phyloP scores from a whole-genome alignment of 2,888 invertebrate species.

The Hypercompe scribonia region DNA sequence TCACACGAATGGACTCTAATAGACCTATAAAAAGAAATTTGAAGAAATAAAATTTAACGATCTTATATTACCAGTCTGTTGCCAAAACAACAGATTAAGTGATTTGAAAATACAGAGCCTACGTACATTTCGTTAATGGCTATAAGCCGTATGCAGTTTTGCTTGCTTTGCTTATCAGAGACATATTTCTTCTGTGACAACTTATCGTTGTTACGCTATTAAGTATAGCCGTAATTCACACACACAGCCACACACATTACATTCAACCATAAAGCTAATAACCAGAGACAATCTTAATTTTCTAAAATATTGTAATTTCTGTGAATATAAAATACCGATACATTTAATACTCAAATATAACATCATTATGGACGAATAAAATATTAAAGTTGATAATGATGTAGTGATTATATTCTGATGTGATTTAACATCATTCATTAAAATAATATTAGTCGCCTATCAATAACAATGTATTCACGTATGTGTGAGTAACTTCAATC shows the following conservation, averaged over 20 bases:
- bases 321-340: not conserved
- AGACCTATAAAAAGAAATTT: not conserved
- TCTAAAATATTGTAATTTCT: not conserved
- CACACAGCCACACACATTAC: no score
- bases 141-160: no score
- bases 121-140: not conserved
- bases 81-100: no score
- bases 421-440: slow-evolving; percentile 44
- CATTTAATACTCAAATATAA: not conserved
- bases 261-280: not conserved
- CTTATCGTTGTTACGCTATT: no score
- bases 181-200: no score
- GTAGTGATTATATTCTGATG: slow-evolving; percentile 44
- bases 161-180: no score
- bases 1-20: not conserved
- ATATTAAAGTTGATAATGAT: slow-evolving; percentile 36
- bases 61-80: no score
- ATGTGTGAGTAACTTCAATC: not conserved
- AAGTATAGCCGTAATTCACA: not conserved
- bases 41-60: not conserved
- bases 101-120: not conserved
- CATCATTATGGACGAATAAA: slow-evolving; percentile 11
- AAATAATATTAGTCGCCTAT: slow-evolving; percentile 32
- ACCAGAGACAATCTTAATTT: not conserved
- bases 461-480: slow-evolving; percentile 29